Percentiles rank a stretch among this genome's conserved stretches.
phyloP scores from a whole-genome alignment of 2,888 invertebrate species.

The Cheilosia impressa region DNA sequence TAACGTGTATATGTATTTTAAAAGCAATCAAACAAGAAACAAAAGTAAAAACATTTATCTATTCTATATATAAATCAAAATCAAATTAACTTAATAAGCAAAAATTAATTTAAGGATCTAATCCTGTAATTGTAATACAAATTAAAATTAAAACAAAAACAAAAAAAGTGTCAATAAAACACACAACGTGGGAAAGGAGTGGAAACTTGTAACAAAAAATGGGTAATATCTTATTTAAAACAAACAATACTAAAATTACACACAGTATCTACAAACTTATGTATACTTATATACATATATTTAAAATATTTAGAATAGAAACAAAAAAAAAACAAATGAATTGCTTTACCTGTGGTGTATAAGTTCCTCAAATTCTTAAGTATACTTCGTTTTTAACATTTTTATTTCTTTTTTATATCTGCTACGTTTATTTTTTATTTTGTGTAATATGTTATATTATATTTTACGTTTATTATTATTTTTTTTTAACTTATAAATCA shows the following conservation, averaged over 20 bases:
- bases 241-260: slow-evolving; percentile 65
- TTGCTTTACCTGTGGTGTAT: slow-evolving; percentile 82
- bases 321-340: slow-evolving; percentile 76
- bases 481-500: slow-evolving; percentile 31
- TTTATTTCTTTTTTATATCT: slow-evolving; percentile 60
- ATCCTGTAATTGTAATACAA: slow-evolving; percentile 59
- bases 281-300: slow-evolving; percentile 60
- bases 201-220: slow-evolving; percentile 49
- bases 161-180: slow-evolving; percentile 61
- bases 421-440: slow-evolving; percentile 59
- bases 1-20: slow-evolving; percentile 55
- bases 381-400: slow-evolving; percentile 66
- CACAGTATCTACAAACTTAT: slow-evolving; percentile 67
- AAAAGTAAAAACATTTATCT: slow-evolving; percentile 41
- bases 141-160: slow-evolving; percentile 47
- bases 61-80: slow-evolving; percentile 64
- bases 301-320: slow-evolving; percentile 45
- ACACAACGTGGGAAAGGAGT: slow-evolving; percentile 63
- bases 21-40: slow-evolving; percentile 68
- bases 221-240: slow-evolving; percentile 34
- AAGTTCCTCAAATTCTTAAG: slow-evolving; percentile 81
- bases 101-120: slow-evolving; percentile 68
- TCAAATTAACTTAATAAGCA: slow-evolving; percentile 34
- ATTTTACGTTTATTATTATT: slow-evolving; percentile 41
- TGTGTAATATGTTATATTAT: slow-evolving; percentile 69